These are phyloP conservation scores for Rhinoraja longicauda DNA, from an alignment of 2,797 vertebrate genomes.

Conservation along the genomic window DNA sequence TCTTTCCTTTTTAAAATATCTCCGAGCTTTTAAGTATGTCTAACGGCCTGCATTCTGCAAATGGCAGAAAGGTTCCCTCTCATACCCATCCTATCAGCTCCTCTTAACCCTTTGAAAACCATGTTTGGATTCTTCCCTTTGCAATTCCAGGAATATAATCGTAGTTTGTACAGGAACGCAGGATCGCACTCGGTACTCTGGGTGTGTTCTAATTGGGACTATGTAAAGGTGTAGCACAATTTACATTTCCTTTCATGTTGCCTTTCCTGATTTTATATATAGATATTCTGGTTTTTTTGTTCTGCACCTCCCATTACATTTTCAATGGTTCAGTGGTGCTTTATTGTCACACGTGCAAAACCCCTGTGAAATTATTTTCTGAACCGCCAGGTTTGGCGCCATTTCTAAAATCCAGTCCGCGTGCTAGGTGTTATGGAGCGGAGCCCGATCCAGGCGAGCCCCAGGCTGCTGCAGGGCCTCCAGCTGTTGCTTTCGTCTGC, in stretches of 20 bases:
- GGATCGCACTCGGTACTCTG: no score
- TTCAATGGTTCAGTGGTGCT: no score
- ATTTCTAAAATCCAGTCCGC: no score
- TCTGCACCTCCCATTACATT: background rate
- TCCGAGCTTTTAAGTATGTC: background rate
- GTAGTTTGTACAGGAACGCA: no score
- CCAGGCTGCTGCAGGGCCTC: no score
- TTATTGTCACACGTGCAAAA: no score
- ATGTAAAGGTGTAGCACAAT: background rate
- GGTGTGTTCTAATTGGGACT: background rate
- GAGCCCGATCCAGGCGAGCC: no score
- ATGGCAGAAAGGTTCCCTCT: background rate
- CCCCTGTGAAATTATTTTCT: no score
- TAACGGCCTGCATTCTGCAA: background rate
- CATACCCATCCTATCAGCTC: background rate
- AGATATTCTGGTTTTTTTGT: background rate
- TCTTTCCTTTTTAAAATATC: background rate
- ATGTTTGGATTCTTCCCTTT: background rate
- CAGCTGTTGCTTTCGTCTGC: no score
- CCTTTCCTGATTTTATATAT: background rate
- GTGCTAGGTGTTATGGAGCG: no score
- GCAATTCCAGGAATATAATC: background rate
- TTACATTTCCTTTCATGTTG: background rate
- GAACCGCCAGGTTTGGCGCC: no score
- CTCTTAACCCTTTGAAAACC: background rate